Evolutionary conservation across 2,797 vertebrate genomes (phyloP), one percentile per base, ranked within the genome.

Genomic region (Urocyon cinereoargenteus): DNA sequence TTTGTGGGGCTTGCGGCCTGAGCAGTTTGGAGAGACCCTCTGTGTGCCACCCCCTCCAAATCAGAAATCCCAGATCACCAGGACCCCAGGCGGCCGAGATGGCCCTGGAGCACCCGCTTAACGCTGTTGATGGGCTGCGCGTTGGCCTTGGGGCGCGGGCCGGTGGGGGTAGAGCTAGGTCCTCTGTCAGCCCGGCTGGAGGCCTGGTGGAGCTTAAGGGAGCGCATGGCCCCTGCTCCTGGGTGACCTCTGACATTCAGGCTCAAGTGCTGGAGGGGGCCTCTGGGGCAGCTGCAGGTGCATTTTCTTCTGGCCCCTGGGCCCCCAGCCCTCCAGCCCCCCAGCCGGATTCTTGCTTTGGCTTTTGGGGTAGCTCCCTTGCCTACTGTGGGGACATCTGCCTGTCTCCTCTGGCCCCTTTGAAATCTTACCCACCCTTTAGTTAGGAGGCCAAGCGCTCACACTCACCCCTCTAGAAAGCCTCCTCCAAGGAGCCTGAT

Each of bases 271-370:
- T 21, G 40, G 68, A 31, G 36, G 62, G 40, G 49, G 68, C 75
- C 19, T 73, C 31, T 55, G 62, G 57, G 36, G 11, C 16, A 64
- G 45, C 3, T 51, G 45, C 70, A 34, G 61, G 78, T 10, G n/a
- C 0, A 0, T 22, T 26, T 73, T 21, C 1, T 49, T 19, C 55
- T 59, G 31, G 57, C 15, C 5, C 51, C 51, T n/a, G 4, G 36
- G 36, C 14, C 53, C 14, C 51, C 12, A 13, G 7, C 21, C 1
- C 22, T 14, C 59, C 62, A 51, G 59, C 12, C 5, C 24, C 15
- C 19, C 28, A 6, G 6, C 5, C 18, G 18, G 84, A 5, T 31
- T 55, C 51, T 28, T 73, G 40, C 83, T 64, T 40, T 28, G 15
- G 45, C 3, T 28, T 70, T 61, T 26, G 77, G 15, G 40, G n/a